Conservation (phyloP, 2,797 vertebrate genomes). For the Danio aesculapii region DNA sequence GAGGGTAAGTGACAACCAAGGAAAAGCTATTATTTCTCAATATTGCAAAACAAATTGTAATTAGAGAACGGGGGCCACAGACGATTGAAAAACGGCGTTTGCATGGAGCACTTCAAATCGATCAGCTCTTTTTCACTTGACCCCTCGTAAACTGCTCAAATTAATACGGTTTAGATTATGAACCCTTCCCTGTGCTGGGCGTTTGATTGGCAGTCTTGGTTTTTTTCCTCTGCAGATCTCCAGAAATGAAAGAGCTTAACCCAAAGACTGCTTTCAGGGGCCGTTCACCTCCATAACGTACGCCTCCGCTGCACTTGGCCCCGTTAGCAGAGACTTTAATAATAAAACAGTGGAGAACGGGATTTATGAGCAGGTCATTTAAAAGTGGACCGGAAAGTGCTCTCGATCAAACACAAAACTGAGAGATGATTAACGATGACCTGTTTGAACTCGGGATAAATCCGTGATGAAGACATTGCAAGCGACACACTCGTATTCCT, state of each 20-base stretch:
- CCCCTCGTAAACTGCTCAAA: conserved; percentile 64
- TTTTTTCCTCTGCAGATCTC: conserved; percentile 51
- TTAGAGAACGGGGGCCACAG: conserved; percentile 55
- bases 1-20: conserved; percentile 57
- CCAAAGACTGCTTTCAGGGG: conserved; percentile 47
- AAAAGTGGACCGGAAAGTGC: conserved; percentile 48
- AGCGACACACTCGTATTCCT: conserved; percentile 60
- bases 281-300: conserved; percentile 45
- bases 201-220: conserved; percentile 56
- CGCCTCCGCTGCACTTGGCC: conserved; percentile 44
- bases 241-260: conserved; percentile 62
- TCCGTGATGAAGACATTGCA: conserved; percentile 61
- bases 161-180: conserved; percentile 68
- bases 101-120: conserved; percentile 46
- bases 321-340: conserved; percentile 62
- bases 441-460: conserved; percentile 66
- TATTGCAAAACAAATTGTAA: conserved; percentile 68
- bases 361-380: conserved; percentile 64
- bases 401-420: conserved; percentile 54
- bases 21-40: conserved; percentile 66
- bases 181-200: conserved; percentile 37
- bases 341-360: conserved; percentile 64
- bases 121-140: conserved; percentile 63
- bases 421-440: conserved; percentile 65
- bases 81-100: conserved; percentile 29